A percentile compares a stretch with the other conserved stretches of the same genome.
Conservation (phyloP, 2,113 vertebrate species). For the Perccottus glenii region DNA sequence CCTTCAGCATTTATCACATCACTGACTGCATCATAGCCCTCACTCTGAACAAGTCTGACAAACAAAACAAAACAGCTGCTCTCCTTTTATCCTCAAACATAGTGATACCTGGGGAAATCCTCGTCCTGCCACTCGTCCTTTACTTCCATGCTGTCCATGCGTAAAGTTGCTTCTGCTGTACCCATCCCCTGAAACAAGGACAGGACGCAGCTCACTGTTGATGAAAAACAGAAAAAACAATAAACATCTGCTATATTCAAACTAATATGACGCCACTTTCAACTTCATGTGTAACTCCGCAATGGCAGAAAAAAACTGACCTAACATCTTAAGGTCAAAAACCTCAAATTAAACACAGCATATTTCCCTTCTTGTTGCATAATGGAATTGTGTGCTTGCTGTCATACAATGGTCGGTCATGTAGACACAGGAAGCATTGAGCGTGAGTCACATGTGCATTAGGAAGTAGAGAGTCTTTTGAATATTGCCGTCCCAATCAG, state of each 20-base stretch:
- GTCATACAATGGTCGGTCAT: constrained; percentile 11
- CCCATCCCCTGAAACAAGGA: constrained; percentile 62
- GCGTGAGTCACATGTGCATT: background rate
- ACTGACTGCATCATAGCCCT: background rate
- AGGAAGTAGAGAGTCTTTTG: background rate
- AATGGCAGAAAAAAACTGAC: background rate
- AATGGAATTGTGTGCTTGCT: background rate
- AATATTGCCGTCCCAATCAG: constrained; percentile 26
- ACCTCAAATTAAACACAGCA: background rate
- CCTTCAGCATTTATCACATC: constrained; percentile 14
- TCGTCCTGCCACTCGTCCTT: constrained; percentile 98
- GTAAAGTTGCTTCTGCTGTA: constrained; percentile 81
- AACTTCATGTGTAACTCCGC: background rate
- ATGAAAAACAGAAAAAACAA: constrained; percentile 16
- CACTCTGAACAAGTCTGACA: constrained; percentile 10
- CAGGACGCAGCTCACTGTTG: constrained; percentile 51
- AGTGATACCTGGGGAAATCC: constrained; percentile 89
- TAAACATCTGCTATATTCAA: background rate
- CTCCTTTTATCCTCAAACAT: background rate
- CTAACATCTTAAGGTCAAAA: background rate
- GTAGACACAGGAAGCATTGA: constrained; percentile 16
- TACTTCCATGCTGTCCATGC: constrained; percentile 94
- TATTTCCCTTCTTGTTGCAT: background rate
- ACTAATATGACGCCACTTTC: background rate
- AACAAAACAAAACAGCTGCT: background rate